These are phyloP conservation scores for Coreoperca whiteheadi DNA, from an alignment of 2,113 vertebrate genomes.

Conservation along the genomic window DNA sequence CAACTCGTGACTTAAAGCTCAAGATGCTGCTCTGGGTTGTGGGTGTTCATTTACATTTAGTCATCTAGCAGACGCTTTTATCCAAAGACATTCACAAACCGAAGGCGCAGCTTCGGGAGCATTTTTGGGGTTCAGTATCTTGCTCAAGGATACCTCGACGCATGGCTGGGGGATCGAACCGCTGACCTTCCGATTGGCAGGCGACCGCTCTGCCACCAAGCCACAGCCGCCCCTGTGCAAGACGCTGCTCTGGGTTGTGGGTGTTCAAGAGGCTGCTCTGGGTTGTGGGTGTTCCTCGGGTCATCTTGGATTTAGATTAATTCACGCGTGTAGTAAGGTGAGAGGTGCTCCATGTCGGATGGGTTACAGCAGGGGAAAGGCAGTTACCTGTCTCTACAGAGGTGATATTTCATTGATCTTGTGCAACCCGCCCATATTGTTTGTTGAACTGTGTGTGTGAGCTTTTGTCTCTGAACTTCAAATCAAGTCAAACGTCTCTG, in stretches of 20 bases:
- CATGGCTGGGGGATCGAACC: no score
- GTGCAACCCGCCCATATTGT: background rate
- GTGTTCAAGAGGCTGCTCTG: background rate
- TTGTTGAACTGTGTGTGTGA: no score
- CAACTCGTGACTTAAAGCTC: background rate
- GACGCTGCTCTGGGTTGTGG: background rate
- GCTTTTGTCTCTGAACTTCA: background rate
- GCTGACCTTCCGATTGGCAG: no score
- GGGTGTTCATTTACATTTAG: no score
- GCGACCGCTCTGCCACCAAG: no score
- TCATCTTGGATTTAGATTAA: background rate
- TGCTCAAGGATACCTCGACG: no score
- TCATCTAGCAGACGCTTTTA: no score
- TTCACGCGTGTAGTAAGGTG: background rate
- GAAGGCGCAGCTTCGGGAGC: no score
- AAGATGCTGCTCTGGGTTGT: background rate
- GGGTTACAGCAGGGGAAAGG: background rate
- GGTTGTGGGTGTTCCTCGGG: constrained; percentile 22
- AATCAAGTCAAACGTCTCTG: background rate
- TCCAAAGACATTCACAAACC: no score
- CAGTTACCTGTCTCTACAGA: no score
- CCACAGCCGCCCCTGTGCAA: no score
- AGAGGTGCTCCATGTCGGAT: background rate
- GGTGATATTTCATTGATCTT: background rate
- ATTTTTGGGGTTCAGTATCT: no score